Evolutionary conservation across 2,113 vertebrate genomes (phyloP).

Genomic region (Centropus bengalensis): DNA sequence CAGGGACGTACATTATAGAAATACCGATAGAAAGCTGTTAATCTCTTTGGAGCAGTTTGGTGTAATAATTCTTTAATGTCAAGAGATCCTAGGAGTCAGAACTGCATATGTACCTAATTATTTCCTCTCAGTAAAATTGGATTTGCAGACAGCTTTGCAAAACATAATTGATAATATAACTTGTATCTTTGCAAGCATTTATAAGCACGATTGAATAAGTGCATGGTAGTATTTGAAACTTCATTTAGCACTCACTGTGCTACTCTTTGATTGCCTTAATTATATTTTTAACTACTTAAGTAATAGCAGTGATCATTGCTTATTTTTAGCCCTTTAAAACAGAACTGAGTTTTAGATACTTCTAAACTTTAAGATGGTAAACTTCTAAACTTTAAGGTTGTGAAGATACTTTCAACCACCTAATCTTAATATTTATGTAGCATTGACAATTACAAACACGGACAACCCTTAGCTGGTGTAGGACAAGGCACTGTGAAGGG

Average conservation of each 20-base stretch:
- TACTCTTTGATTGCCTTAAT: background rate
- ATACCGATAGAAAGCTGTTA: background rate
- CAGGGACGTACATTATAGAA: background rate
- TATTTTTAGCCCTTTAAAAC: background rate
- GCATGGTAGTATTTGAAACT: background rate
- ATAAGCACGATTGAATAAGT: background rate
- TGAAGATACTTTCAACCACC: background rate
- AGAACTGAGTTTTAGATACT: background rate
- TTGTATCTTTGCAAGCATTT: background rate
- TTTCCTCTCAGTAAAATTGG: background rate
- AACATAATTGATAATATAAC: background rate
- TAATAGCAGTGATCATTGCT: background rate
- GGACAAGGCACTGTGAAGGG: background rate
- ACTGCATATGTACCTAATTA: background rate
- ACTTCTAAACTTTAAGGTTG: background rate
- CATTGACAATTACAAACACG: background rate
- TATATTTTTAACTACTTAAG: background rate
- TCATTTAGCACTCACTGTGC: background rate
- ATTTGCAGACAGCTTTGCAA: background rate
- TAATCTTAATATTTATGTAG: background rate
- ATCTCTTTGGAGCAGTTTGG: background rate
- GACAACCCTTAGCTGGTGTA: fast-evolving
- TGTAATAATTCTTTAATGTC: background rate
- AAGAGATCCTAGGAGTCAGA: background rate
- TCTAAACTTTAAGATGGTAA: background rate